Evolutionary conservation across 64 coral and sea anemone genomes (phyloP), one percentile per base, ranked within the genome.

Genomic region (Pocillopora damicornis): DNA sequence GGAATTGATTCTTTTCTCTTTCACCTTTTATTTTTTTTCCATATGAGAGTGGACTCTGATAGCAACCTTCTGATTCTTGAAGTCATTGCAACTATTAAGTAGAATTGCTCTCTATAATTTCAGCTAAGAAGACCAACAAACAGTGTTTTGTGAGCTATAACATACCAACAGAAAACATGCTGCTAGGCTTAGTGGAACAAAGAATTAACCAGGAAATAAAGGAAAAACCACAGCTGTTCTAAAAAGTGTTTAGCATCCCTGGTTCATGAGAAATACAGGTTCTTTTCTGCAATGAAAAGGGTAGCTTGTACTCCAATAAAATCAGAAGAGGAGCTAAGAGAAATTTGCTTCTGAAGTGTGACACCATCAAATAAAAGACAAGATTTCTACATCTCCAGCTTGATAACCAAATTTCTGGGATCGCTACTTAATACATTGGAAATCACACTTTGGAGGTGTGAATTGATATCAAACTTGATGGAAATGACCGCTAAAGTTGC

Each of bases 121-220:
- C 76, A 98, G 95, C 95, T 58, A 98, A 91, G 79, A 92, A 91
- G 72, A 94, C 92, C 57, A 88, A 91, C 77, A 98, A 98, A 73
- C 95, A 98, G 51, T 98, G 95, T 79, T 98, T 94, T 92, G 89
- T 98, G 58, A 98, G 95, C 59, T 89, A 88, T 51, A 98, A 89
- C 75, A 42, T 91, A 61, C 63, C 87, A 17, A 62, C 89, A 74
- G 87, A 94, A 73, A 91, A 89, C 51, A 79, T 75, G 59, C 74
- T 74, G 65, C 71, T 98, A 72, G 15, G 34, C 11, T 86, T 87
- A 16, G 92, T 98, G 63, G 95, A 98, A 60, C 76, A 87, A 76
- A 94, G 89, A 69, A 80, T 98, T 57, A 81, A 75, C 13, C 81
- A 94, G 84, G 95, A 98, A 66, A 94, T 88, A n/a, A 93, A 89